phyloP scores from a whole-genome alignment of 2,888 invertebrate genomes.

The Caenorhabditis doughertyi region DNA sequence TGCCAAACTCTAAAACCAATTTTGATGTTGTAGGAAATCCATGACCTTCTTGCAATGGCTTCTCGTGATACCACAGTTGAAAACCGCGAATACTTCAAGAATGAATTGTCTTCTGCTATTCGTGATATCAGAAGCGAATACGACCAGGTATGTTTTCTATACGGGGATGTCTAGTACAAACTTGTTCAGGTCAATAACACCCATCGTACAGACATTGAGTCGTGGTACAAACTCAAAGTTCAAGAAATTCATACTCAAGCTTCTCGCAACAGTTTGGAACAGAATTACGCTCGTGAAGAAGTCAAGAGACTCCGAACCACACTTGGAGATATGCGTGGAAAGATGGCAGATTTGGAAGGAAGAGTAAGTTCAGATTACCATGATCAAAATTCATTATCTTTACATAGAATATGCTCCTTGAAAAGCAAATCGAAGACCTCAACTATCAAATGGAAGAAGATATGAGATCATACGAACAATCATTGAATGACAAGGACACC shows the following conservation, averaged over 20 bases:
- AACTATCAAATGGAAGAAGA: constrained; percentile 84
- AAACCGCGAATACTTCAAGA: constrained; percentile 85
- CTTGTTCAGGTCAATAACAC: constrained; percentile 82
- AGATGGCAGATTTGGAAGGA: constrained; percentile 84
- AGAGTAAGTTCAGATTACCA: constrained; percentile 82
- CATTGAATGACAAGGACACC: constrained; percentile 83
- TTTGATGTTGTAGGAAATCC: constrained; percentile 61
- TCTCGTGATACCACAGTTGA: constrained; percentile 85
- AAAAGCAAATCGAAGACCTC: constrained; percentile 84
- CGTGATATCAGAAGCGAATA: constrained; percentile 85
- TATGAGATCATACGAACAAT: constrained; percentile 83
- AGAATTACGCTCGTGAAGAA: constrained; percentile 70
- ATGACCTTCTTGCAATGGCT: constrained; percentile 68
- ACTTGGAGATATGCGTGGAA: constrained; percentile 84
- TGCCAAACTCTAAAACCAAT: not conserved
- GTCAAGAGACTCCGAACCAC: constrained; percentile 84
- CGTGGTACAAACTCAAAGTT: constrained; percentile 85
- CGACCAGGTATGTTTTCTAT: constrained; percentile 80
- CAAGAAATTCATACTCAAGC: constrained; percentile 84
- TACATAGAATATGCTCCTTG: constrained; percentile 84
- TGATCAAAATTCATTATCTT: not conserved
- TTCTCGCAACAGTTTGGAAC: constrained; percentile 67
- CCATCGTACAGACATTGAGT: constrained; percentile 84
- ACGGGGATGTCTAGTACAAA: not conserved
- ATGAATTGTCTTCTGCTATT: constrained; percentile 85